phyloP scores from a whole-genome alignment of 2,888 invertebrate species.

The Neoitamus cyanurus region DNA sequence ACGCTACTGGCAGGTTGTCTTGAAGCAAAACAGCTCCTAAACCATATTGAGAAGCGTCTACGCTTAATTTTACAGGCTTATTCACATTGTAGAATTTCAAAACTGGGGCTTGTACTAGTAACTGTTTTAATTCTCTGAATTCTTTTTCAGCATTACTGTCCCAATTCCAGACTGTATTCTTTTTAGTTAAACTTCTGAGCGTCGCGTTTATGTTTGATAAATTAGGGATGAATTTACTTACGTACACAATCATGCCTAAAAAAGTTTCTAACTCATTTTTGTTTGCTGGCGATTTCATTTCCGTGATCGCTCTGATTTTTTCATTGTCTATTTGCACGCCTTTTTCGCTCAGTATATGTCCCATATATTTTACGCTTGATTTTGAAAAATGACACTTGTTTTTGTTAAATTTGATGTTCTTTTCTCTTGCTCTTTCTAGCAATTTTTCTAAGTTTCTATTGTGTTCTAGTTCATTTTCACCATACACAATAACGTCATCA shows the following conservation, averaged over 20 bases:
- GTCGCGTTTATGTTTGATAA: not conserved
- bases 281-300: not conserved
- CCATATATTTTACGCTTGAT: constrained; percentile 19
- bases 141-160: not conserved
- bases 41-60: not conserved
- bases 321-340: constrained; percentile 14
- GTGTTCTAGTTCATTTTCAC: not conserved
- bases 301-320: constrained; percentile 9
- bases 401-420: constrained; percentile 44
- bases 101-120: not conserved
- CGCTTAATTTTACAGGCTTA: not conserved
- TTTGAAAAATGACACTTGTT: constrained; percentile 18
- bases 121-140: not conserved
- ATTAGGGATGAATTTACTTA: not conserved
- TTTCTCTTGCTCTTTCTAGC: constrained; percentile 9
- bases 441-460: not conserved
- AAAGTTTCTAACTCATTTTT: too few species aligned
- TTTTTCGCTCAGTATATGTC: constrained; percentile 24
- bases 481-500: constrained; percentile 36
- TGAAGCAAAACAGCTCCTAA: not conserved
- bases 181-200: not conserved
- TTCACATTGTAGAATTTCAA: not conserved
- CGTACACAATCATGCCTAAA: not conserved
- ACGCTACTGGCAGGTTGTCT: not conserved
- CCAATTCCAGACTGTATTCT: not conserved